Percentiles rank a stretch among this genome's conserved stretches.
Conservation (phyloP, 2,113 vertebrate genomes). For the Mastomys natalensis region DNA sequence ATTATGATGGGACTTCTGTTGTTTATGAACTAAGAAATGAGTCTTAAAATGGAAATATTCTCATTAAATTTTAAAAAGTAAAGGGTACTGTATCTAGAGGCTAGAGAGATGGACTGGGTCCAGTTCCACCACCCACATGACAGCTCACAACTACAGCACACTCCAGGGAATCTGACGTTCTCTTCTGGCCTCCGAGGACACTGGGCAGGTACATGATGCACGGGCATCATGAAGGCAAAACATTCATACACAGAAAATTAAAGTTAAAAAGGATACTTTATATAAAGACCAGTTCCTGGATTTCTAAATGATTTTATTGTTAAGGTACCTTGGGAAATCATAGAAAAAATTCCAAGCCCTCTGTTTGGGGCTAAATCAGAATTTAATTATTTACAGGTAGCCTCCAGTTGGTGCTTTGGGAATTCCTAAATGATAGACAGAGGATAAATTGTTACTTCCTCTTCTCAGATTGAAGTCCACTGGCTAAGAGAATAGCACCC, state of each 20-base stretch:
- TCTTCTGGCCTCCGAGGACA: background rate
- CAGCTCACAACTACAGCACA: background rate
- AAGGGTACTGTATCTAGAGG: background rate
- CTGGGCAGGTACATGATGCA: background rate
- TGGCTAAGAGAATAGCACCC: background rate
- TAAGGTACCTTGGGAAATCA: slow-evolving; percentile 23
- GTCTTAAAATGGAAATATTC: slow-evolving; percentile 48
- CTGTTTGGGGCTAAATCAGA: slow-evolving; percentile 13
- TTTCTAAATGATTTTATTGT: slow-evolving; percentile 60
- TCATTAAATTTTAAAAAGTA: slow-evolving; percentile 42
- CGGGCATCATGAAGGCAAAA: background rate
- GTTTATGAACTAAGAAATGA: slow-evolving; percentile 37
- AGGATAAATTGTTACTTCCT: slow-evolving; percentile 17
- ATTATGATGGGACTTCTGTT: background rate
- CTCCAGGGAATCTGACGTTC: background rate
- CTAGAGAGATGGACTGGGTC: background rate
- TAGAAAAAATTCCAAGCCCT: slow-evolving; percentile 17
- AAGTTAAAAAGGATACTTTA: background rate
- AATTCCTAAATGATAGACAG: background rate
- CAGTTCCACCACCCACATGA: background rate
- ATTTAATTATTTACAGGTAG: slow-evolving; percentile 9
- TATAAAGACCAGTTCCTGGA: background rate
- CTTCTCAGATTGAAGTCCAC: background rate
- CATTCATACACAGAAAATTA: background rate
- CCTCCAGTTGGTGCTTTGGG: background rate